Evolutionary conservation across 1,140 invertebrate species (phyloP).

Genomic region (Brachionus manjavacas): DNA sequence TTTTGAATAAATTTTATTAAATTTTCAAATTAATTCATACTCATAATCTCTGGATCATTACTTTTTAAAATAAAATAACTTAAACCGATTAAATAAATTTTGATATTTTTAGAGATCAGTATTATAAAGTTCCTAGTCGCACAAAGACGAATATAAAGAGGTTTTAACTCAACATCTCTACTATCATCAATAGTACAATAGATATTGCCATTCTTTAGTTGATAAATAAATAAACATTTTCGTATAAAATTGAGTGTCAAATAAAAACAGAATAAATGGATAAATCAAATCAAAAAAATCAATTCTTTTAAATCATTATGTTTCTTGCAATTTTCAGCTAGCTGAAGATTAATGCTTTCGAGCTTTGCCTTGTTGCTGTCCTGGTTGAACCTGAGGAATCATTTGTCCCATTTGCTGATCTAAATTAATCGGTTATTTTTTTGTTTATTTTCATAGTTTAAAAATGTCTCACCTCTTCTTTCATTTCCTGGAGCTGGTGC

Average conservation of each 20-base stretch:
- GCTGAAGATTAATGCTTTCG: constrained; percentile 13
- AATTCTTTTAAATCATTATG: constrained; percentile 8
- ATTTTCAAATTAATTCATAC: constrained; percentile 18
- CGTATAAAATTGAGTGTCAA: not conserved
- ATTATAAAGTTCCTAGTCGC: not conserved
- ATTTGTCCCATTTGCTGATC: constrained; percentile 35
- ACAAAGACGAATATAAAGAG: constrained; percentile 14
- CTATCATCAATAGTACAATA: constrained; percentile 15
- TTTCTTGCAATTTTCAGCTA: not conserved
- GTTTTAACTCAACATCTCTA: not conserved
- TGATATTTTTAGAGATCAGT: not conserved
- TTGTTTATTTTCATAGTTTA: not conserved
- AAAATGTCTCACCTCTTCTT: not conserved
- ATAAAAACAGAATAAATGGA: not conserved
- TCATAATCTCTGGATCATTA: constrained; percentile 34
- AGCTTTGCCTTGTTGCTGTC: not conserved
- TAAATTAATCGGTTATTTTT: not conserved
- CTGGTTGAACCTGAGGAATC: not conserved
- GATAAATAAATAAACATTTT: constrained; percentile 17
- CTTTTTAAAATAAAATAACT: constrained; percentile 9
- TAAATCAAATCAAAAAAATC: not conserved
- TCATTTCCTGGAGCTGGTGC: constrained; percentile 36
- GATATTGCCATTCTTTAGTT: not conserved
- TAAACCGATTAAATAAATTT: not conserved
- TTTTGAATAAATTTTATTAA: constrained; percentile 2